phyloP scores from a whole-genome alignment of 2,797 vertebrate species.

The Myotis planiceps region DNA sequence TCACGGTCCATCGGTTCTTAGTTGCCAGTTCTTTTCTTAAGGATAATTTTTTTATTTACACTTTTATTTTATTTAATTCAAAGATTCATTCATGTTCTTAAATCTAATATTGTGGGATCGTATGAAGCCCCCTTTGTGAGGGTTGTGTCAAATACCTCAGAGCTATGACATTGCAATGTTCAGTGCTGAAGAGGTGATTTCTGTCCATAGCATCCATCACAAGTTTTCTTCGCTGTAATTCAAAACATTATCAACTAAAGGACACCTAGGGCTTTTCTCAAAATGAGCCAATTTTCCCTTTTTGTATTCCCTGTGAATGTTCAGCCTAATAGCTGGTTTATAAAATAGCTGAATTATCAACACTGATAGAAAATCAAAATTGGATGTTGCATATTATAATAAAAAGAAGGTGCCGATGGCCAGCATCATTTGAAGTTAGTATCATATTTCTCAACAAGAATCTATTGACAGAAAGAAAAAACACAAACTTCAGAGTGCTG shows the following conservation, averaged over 20 bases:
- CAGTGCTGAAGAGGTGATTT: background rate
- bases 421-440: background rate
- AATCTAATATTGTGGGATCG: background rate
- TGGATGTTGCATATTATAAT: no score
- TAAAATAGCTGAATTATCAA: background rate
- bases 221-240: conserved; percentile 24
- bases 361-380: background rate
- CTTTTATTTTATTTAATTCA: conserved; percentile 30
- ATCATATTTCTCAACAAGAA: background rate
- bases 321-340: background rate
- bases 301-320: background rate
- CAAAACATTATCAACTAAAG: conserved; percentile 7
- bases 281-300: background rate
- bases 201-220: background rate
- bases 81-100: background rate
- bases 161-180: background rate
- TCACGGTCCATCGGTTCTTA: background rate
- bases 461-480: background rate
- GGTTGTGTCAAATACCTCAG: background rate
- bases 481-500: background rate
- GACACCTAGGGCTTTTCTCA: background rate
- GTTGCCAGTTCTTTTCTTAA: background rate
- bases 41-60: background rate
- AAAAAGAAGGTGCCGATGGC: background rate
- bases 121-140: background rate